Evolutionary conservation across 1,140 invertebrate genomes (phyloP).

Genomic region (Pseudomyrmex dendroicus): DNA sequence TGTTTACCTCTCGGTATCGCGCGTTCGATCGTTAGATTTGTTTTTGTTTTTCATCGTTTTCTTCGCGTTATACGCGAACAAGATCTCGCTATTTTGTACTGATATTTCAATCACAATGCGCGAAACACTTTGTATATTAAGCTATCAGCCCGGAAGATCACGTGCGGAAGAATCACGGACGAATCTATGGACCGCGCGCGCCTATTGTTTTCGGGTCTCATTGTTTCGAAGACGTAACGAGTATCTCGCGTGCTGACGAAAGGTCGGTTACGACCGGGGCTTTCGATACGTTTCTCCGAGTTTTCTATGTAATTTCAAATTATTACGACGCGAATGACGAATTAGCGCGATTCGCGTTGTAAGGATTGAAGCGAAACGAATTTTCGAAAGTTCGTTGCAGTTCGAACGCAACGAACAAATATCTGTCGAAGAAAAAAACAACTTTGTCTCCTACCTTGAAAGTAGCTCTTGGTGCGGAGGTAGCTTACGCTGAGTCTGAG

Average conservation of each 20-base stretch:
- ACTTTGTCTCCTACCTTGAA: conserved; percentile 91
- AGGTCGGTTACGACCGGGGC: conserved; percentile 37
- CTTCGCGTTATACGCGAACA: background rate
- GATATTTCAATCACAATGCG: background rate
- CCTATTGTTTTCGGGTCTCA: conserved; percentile 79
- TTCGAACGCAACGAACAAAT: background rate
- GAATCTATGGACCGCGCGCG: conserved; percentile 42
- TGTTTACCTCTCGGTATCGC: too few relatives aligned
- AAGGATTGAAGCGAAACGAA: background rate
- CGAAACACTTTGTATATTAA: conserved; percentile 39
- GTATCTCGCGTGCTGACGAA: conserved; percentile 77
- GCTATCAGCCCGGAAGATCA: conserved; percentile 29
- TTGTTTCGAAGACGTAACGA: conserved; percentile 80
- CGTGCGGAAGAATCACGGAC: conserved; percentile 52
- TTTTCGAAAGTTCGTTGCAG: too few relatives aligned
- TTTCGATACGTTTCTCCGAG: conserved; percentile 59
- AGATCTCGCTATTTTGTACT: background rate
- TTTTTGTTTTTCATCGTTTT: conserved; percentile 2
- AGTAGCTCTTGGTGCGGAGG: conserved; percentile 99
- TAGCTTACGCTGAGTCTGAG: conserved; percentile 98
- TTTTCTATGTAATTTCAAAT: conserved; percentile 9
- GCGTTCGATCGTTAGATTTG: too few relatives aligned
- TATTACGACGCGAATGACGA: background rate
- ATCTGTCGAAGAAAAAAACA: background rate
- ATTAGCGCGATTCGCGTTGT: background rate